Percentiles rank a stretch among this genome's conserved stretches.
phyloP scores from a whole-genome alignment of 2,113 vertebrate species.

The Nyctibius bracteatus region DNA sequence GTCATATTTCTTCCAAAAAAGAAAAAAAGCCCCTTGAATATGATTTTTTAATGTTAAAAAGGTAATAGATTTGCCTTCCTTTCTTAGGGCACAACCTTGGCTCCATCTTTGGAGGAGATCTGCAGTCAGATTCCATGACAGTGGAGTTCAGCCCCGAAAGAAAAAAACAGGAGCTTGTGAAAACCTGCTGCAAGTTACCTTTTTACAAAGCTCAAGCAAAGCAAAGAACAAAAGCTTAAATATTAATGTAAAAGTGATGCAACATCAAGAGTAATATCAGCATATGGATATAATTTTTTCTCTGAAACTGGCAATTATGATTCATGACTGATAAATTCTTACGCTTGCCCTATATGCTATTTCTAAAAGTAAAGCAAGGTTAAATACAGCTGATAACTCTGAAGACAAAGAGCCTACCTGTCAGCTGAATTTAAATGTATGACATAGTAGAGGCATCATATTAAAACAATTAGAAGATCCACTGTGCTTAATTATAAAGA shows the following conservation, averaged over 20 bases:
- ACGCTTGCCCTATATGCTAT: background rate
- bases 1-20: background rate
- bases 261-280: background rate
- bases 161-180: background rate
- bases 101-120: background rate
- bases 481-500: background rate
- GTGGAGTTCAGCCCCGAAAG: background rate
- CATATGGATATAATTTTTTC: background rate
- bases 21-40: background rate
- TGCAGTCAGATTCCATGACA: background rate
- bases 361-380: background rate
- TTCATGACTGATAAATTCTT: background rate
- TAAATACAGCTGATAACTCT: background rate
- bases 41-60: background rate
- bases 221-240: background rate
- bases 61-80: background rate
- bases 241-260: background rate
- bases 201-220: background rate
- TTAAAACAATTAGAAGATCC: background rate
- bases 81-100: background rate
- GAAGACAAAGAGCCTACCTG: background rate
- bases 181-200: background rate
- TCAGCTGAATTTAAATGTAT: background rate
- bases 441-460: background rate
- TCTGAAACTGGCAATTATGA: background rate